A percentile compares a stretch with the other conserved stretches of the same genome.
Conservation (phyloP, 2,888 invertebrate species). For the Lithodes maja region DNA sequence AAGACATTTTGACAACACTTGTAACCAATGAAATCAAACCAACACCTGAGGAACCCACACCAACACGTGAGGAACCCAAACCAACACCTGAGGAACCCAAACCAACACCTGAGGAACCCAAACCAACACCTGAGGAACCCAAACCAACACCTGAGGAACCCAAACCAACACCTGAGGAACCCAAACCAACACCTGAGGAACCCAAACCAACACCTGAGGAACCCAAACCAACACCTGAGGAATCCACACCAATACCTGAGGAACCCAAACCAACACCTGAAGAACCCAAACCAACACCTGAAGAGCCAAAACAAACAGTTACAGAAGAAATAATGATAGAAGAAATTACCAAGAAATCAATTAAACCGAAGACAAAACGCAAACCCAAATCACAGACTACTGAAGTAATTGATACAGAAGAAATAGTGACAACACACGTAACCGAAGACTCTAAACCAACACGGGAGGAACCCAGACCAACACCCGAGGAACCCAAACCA, state of each 20-base stretch:
- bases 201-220: conserved; percentile 34
- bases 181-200: conserved; percentile 7
- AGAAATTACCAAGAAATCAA: neutral
- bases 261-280: conserved; percentile 20
- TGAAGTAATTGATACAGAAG: conserved; percentile 10
- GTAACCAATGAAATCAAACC: conserved; percentile 7
- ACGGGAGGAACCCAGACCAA: neutral
- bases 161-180: conserved; percentile 13
- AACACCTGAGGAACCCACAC: conserved; percentile 8
- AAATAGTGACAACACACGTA: neutral
- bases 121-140: conserved; percentile 35
- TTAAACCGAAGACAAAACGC: neutral
- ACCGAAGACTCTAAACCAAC: neutral
- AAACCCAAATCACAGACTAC: neutral
- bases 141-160: conserved; percentile 40
- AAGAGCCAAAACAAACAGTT: conserved; percentile 24
- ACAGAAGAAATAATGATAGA: conserved; percentile 15
- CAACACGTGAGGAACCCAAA: conserved; percentile 10
- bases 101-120: conserved; percentile 26
- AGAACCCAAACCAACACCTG: conserved; percentile 39
- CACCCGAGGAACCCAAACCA: neutral
- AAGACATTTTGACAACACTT: conserved; percentile 9
- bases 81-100: neutral
- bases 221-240: conserved; percentile 16
- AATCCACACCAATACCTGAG: neutral